These are phyloP conservation scores for Chrysodeixis includens DNA, from an alignment of 2,888 invertebrate species.

Conservation along the genomic window DNA sequence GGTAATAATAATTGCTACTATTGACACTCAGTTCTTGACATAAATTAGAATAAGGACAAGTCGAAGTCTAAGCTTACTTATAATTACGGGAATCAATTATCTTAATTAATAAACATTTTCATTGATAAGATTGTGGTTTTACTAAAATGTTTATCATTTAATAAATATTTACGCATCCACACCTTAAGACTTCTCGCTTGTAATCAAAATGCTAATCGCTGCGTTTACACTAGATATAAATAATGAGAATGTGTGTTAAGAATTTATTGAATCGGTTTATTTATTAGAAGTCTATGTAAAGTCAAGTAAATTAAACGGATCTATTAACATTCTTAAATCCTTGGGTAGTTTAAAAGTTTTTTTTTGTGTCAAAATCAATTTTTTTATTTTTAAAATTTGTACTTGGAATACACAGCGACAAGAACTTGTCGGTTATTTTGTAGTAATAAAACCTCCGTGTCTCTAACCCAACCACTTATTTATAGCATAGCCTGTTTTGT, in stretches of 20 bases:
- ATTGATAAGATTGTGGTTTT: neutral
- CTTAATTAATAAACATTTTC: slow-evolving; percentile 31
- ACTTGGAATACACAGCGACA: too few species aligned
- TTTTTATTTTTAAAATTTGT: too few species aligned
- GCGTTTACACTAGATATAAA: too few species aligned
- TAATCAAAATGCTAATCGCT: too few species aligned
- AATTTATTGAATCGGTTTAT: too few species aligned
- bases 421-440: neutral
- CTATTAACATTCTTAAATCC: too few species aligned
- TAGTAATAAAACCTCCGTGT: neutral
- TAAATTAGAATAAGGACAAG: slow-evolving; percentile 32
- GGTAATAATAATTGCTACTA: slow-evolving; percentile 37
- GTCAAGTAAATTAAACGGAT: too few species aligned
- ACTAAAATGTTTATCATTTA: neutral
- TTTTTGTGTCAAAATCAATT: too few species aligned
- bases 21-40: slow-evolving; percentile 52
- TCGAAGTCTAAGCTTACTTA: slow-evolving; percentile 7
- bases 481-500: slow-evolving; percentile 28
- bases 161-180: neutral
- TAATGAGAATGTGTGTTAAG: too few species aligned
- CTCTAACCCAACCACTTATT: neutral
- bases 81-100: slow-evolving; percentile 39
- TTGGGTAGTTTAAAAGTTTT: too few species aligned
- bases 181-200: too few species aligned
- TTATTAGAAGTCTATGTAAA: too few species aligned